Evolutionary conservation across 2,888 invertebrate genomes (phyloP).

Genomic region (Hyalella azteca): DNA sequence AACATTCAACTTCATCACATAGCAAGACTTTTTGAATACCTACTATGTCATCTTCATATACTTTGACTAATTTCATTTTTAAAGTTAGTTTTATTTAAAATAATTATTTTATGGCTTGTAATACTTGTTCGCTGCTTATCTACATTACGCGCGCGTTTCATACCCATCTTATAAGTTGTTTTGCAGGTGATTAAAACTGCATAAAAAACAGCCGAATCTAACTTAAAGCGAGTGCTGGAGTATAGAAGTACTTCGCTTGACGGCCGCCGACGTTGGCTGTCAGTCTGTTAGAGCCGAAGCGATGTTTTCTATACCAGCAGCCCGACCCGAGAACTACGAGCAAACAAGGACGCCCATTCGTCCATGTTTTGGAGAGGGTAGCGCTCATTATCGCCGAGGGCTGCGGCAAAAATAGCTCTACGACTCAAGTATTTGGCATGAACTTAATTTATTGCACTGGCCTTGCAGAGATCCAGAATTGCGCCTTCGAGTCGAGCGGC

Average conservation of each 20-base stretch:
- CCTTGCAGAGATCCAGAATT: too few species aligned
- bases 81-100: too few species aligned
- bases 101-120: neutral
- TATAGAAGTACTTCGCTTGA: neutral
- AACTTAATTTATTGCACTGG: conserved; percentile 1
- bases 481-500: too few species aligned
- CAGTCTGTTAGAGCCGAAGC: too few species aligned
- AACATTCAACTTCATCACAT: too few species aligned
- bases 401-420: neutral
- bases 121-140: neutral
- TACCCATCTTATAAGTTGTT: too few species aligned
- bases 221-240: neutral
- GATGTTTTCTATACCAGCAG: neutral
- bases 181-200: neutral
- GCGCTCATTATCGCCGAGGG: neutral
- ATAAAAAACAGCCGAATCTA: neutral
- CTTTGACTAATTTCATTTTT: too few species aligned
- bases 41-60: neutral
- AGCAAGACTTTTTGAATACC: neutral
- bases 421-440: conserved; percentile 14
- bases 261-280: too few species aligned
- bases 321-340: neutral
- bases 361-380: conserved; percentile 13
- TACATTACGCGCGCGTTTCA: neutral
- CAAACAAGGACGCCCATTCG: neutral